Evolutionary conservation across 2,113 vertebrate species (phyloP).

Genomic region (Leuciscus idus): DNA sequence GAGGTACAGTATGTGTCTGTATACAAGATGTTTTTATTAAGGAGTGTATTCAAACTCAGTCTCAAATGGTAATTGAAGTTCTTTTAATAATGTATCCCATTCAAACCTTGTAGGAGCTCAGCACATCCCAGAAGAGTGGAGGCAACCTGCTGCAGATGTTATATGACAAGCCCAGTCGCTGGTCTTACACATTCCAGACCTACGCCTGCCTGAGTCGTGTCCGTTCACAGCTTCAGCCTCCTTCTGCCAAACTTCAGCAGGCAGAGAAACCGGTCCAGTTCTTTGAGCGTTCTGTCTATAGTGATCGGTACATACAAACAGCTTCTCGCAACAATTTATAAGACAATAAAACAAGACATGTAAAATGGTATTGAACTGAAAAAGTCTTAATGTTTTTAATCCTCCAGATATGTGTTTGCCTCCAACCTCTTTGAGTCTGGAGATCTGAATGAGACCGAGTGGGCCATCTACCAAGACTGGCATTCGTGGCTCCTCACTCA

Average conservation of each 20-base stretch:
- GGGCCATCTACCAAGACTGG: constrained; percentile 85
- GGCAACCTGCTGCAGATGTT: constrained; percentile 82
- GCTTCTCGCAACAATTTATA: background rate
- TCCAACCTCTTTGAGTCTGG: constrained; percentile 83
- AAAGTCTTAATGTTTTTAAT: constrained; percentile 20
- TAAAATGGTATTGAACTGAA: background rate
- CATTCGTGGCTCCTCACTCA: constrained; percentile 82
- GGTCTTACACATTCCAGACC: constrained; percentile 77
- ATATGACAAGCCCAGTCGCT: constrained; percentile 78
- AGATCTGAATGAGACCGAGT: constrained; percentile 81
- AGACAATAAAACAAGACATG: background rate
- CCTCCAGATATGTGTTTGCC: constrained; percentile 81
- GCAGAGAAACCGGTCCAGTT: constrained; percentile 71
- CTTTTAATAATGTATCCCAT: background rate
- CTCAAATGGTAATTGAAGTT: background rate
- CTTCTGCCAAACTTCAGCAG: constrained; percentile 60
- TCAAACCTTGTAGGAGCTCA: constrained; percentile 71
- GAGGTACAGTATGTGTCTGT: constrained; percentile 59
- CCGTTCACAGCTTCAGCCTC: constrained; percentile 78
- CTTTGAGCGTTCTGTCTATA: constrained; percentile 89
- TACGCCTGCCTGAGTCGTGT: constrained; percentile 82
- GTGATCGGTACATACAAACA: constrained; percentile 81
- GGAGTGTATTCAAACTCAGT: background rate
- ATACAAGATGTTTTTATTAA: background rate
- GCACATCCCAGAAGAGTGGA: constrained; percentile 80